These are phyloP conservation scores for Hexactinellida sp. DNA, from an alignment of 37 sponge, comb jelly and placozoan species.

Conservation along the genomic window DNA sequence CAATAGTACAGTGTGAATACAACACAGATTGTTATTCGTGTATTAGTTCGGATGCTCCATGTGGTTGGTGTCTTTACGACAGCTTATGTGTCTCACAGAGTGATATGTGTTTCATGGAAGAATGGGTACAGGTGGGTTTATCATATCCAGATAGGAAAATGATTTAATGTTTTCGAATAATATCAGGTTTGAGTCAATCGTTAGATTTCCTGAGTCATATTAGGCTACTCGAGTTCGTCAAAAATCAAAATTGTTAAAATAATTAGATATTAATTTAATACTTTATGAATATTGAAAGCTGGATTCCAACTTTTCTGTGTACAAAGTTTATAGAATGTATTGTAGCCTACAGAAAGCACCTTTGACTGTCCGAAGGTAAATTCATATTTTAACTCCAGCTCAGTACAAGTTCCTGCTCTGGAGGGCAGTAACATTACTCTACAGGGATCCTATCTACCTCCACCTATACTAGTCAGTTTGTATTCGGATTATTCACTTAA, in stretches of 20 bases:
- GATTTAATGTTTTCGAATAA: too few species aligned
- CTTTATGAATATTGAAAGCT: too few species aligned
- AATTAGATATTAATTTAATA: too few species aligned
- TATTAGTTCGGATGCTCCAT: background rate
- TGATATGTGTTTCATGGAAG: background rate
- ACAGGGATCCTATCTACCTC: background rate
- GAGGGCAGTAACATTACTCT: background rate
- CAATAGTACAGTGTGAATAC: background rate
- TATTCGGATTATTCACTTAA: too few species aligned
- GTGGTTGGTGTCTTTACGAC: background rate
- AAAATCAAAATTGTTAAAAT: too few species aligned
- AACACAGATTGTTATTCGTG: background rate
- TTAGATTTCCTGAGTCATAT: too few species aligned
- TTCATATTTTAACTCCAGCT: background rate
- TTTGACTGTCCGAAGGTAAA: background rate
- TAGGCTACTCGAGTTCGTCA: too few species aligned
- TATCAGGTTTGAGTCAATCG: too few species aligned
- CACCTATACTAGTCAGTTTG: background rate
- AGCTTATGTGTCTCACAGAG: background rate
- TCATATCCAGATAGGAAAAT: too few species aligned
- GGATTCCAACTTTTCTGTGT: too few species aligned
- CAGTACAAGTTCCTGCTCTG: background rate
- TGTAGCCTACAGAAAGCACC: background rate
- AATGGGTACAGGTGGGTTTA: conserved; percentile 10
- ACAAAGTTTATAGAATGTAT: background rate